Conservation (phyloP, 2,113 vertebrate genomes). For the Pelecanus crispus region DNA sequence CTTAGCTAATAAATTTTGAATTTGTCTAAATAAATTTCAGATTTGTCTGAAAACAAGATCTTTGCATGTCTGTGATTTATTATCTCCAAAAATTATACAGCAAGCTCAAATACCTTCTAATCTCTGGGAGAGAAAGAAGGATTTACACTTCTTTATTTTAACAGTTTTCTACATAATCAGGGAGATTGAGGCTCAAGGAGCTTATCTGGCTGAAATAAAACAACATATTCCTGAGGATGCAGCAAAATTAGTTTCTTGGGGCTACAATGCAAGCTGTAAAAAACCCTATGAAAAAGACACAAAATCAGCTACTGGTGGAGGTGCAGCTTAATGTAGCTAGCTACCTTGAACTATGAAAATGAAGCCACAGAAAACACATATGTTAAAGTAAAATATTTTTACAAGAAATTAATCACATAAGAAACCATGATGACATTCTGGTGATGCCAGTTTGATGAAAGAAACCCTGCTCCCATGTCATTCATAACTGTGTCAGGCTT, state of each 20-base stretch:
- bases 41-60: neutral
- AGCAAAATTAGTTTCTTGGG: neutral
- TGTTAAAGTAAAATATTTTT: neutral
- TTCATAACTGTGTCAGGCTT: conserved; percentile 17
- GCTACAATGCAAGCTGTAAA: neutral
- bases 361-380: neutral
- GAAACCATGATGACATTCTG: neutral
- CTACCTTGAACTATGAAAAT: neutral
- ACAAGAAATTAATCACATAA: neutral
- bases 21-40: neutral
- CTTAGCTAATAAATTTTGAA: neutral
- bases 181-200: neutral
- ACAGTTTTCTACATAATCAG: neutral
- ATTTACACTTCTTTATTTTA: neutral
- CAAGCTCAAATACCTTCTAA: neutral
- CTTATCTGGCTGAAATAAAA: neutral
- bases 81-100: neutral
- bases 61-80: neutral
- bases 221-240: neutral
- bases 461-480: neutral
- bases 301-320: neutral
- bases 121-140: neutral
- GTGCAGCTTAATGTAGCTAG: neutral
- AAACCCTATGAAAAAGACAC: neutral
- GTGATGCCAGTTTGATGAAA: neutral